Base-by-base conservation (phyloP, 2,888 invertebrate species). In the Strigamia maritima region DNA sequence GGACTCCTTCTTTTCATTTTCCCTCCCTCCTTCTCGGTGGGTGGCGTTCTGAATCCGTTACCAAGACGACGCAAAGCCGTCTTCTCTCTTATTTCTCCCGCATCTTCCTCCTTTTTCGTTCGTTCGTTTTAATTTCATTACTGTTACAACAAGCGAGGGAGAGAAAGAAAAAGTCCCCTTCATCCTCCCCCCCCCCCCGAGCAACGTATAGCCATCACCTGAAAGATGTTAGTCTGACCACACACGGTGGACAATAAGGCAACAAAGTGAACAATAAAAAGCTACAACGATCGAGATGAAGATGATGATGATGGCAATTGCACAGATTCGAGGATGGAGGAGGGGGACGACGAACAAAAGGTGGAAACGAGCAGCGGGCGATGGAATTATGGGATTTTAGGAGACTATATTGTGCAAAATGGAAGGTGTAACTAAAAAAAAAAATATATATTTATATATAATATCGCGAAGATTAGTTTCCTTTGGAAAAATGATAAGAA, bases 301-400 rank as follows among this genome's bases (percentile, higher is more conserved):
- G 60, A 60, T 60, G 60, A 60, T 60, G 60, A 60, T 60, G 60
- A 60, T 60, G 60, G 60, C 60, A 60, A 60, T 60, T 60, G 60
- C 60, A 24, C 60, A 19, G 60, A 60, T 60, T 60, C 60, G n/a
- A 8, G 8, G 8, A 19, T 54, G 16, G 54, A 54, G 54, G 54
- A 16, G 24, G 24, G 19, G 2, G 60, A 19, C 8, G 22, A 19
- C 14, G 40, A 44, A 44, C 40, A 44, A 44, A 22, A 60, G 22
- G 60, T 19, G 19, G 22, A 22, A 60, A 60, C 2, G 60, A 60
- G 12, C 60, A 60, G 22, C 60, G 19, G 60, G 60, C 7, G 22
- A 24, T 24, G 19, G 60, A 24, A 60, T 60, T 60, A 60, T 10
- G 40, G 40, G 3, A 38, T 38, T 38, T 38, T 10, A 2, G 40